These are phyloP conservation scores for Eremophila alpestris DNA, from an alignment of 2,797 vertebrate genomes.

Conservation along the genomic window DNA sequence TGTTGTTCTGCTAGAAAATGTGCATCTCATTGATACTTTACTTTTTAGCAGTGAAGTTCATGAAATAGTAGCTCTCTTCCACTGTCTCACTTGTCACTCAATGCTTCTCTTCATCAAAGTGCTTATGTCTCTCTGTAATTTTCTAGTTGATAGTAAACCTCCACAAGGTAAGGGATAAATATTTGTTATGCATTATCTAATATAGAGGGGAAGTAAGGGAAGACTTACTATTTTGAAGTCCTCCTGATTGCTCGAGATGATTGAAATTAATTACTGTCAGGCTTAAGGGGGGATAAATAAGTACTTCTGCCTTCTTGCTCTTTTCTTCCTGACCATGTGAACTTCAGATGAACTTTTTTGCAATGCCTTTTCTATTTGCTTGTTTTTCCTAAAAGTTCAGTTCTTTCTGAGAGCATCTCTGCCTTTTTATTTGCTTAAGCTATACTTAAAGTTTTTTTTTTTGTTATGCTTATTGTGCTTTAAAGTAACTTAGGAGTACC, in stretches of 20 bases:
- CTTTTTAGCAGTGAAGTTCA: neutral
- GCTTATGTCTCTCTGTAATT: neutral
- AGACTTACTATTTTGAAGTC: neutral
- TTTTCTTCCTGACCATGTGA: neutral
- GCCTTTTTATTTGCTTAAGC: neutral
- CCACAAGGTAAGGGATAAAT: neutral
- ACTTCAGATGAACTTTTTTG: neutral
- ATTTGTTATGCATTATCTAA: neutral
- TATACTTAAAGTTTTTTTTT: neutral
- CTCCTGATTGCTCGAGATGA: neutral
- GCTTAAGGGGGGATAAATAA: neutral
- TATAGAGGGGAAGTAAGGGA: neutral
- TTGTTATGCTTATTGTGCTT: neutral
- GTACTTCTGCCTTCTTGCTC: neutral
- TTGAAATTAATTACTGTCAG: neutral
- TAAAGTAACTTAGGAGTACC: neutral
- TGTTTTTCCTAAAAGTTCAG: neutral
- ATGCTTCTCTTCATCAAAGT: neutral
- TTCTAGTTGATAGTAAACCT: neutral
- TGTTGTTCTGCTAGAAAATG: neutral
- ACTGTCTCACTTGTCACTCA: neutral
- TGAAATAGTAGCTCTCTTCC: neutral
- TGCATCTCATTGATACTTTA: neutral
- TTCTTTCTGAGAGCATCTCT: neutral
- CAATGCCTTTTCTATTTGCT: neutral